These are phyloP conservation scores for Condylostylus longicornis DNA, from an alignment of 1,140 invertebrate genomes.

Conservation along the genomic window DNA sequence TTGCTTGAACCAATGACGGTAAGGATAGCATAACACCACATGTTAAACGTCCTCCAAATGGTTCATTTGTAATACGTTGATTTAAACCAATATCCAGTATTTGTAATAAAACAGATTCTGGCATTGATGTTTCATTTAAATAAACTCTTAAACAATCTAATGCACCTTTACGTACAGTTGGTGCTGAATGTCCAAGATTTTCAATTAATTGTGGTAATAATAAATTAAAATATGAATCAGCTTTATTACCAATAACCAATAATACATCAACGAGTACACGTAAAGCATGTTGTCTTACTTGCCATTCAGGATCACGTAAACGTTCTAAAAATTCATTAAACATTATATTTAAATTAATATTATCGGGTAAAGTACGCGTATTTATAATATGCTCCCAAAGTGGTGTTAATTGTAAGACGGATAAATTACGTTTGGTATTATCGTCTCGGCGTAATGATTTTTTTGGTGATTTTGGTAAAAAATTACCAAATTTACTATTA, in stretches of 20 bases:
- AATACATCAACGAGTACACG: slow-evolving; percentile 57
- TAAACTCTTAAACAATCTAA: slow-evolving; percentile 53
- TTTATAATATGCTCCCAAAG: slow-evolving; percentile 59
- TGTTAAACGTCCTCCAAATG: slow-evolving; percentile 43
- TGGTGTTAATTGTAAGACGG: slow-evolving; percentile 44
- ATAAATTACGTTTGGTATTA: neutral
- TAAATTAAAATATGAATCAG: slow-evolving; percentile 42
- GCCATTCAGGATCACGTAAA: slow-evolving; percentile 62
- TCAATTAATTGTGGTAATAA: slow-evolving; percentile 50
- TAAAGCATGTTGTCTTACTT: slow-evolving; percentile 61
- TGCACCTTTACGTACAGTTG: slow-evolving; percentile 58
- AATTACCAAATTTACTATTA: slow-evolving; percentile 1
- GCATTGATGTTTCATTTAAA: slow-evolving; percentile 41
- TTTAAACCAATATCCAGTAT: slow-evolving; percentile 50
- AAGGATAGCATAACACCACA: slow-evolving; percentile 50
- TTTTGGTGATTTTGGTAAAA: neutral
- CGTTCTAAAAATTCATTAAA: slow-evolving; percentile 52
- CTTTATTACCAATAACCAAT: slow-evolving; percentile 44
- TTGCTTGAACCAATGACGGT: slow-evolving; percentile 42
- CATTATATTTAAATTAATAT: slow-evolving; percentile 44
- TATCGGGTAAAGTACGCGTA: slow-evolving; percentile 41
- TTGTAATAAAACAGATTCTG: slow-evolving; percentile 41
- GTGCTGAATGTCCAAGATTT: slow-evolving; percentile 58
- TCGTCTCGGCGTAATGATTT: slow-evolving; percentile 3
- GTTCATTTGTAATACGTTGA: slow-evolving; percentile 37